Evolutionary conservation across 2,888 invertebrate genomes (phyloP).

Genomic region (Aethes cnicana): DNA sequence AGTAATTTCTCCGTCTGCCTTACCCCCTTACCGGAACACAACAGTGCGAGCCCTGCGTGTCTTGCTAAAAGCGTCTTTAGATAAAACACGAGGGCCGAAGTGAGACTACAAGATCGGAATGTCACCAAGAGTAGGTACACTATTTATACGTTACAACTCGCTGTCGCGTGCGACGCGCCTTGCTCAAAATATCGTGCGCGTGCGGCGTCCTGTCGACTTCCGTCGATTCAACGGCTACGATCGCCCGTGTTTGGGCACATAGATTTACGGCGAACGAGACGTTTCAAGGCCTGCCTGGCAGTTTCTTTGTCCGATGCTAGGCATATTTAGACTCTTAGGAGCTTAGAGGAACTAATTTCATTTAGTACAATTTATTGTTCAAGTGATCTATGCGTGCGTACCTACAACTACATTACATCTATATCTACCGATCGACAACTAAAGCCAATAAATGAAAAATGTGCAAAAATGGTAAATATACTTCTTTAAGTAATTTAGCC

Average conservation of each 20-base stretch:
- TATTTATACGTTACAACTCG: slow-evolving; percentile 54
- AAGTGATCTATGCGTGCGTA: no score
- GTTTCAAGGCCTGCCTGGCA: slow-evolving; percentile 7
- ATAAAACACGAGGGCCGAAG: slow-evolving; percentile 10
- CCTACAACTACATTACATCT: no score
- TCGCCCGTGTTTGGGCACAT: slow-evolving; percentile 44
- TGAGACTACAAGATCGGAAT: slow-evolving; percentile 19
- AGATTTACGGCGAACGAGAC: slow-evolving; percentile 29
- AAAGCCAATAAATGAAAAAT: no score
- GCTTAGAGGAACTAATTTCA: no score
- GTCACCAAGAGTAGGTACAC: slow-evolving; percentile 27
- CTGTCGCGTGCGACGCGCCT: slow-evolving; percentile 59
- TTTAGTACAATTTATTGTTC: no score
- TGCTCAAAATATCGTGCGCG: slow-evolving; percentile 69
- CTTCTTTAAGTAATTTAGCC: no score
- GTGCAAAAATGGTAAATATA: no score
- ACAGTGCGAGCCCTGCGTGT: no score
- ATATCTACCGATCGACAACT: no score
- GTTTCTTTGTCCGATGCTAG: no score
- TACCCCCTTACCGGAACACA: no score
- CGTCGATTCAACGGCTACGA: slow-evolving; percentile 63
- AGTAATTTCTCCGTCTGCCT: no score
- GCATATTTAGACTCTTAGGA: neutral
- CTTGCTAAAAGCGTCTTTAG: slow-evolving; percentile 4
- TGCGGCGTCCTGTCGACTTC: slow-evolving; percentile 68